These are phyloP conservation scores for Dolichallabes microphthalmus DNA, from an alignment of 2,113 vertebrate genomes.

Conservation along the genomic window DNA sequence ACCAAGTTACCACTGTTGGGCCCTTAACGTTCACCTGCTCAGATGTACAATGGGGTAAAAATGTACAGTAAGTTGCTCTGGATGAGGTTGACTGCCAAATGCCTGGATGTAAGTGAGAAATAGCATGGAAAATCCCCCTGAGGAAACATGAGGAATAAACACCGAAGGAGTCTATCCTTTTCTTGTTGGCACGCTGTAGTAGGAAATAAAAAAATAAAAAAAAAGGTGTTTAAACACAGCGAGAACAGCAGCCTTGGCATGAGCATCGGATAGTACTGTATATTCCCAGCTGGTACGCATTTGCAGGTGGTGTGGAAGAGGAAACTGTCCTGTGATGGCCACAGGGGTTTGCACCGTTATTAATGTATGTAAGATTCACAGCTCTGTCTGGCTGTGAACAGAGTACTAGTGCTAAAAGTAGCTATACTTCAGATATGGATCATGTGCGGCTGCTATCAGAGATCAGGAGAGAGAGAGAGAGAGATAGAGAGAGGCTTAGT, in stretches of 20 bases:
- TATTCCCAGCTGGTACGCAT: background rate
- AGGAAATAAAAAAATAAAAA: background rate
- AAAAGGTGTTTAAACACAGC: background rate
- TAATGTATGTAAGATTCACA: conserved; percentile 33
- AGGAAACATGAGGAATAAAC: background rate
- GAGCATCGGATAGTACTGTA: background rate
- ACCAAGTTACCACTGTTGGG: no score
- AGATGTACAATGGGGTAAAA: no score
- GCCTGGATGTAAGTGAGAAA: no score
- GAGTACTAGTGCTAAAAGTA: conserved; percentile 11
- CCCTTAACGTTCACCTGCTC: no score
- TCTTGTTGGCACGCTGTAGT: background rate
- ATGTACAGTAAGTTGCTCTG: no score
- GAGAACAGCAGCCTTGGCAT: background rate
- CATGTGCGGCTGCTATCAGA: conserved; percentile 37
- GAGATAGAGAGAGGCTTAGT: background rate
- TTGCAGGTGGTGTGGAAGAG: background rate
- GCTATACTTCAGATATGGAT: conserved; percentile 34
- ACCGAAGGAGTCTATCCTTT: no score
- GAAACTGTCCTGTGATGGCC: conserved; percentile 4
- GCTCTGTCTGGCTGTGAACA: conserved; percentile 3
- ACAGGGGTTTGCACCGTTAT: background rate
- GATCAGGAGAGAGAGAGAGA: conserved; percentile 11
- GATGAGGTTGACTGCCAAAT: no score
- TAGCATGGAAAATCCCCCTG: background rate